Percentiles rank a stretch among this genome's conserved stretches.
These are phyloP conservation scores for Drosophila ogumai DNA, from an alignment of 1,140 invertebrate species.

Conservation along the genomic window DNA sequence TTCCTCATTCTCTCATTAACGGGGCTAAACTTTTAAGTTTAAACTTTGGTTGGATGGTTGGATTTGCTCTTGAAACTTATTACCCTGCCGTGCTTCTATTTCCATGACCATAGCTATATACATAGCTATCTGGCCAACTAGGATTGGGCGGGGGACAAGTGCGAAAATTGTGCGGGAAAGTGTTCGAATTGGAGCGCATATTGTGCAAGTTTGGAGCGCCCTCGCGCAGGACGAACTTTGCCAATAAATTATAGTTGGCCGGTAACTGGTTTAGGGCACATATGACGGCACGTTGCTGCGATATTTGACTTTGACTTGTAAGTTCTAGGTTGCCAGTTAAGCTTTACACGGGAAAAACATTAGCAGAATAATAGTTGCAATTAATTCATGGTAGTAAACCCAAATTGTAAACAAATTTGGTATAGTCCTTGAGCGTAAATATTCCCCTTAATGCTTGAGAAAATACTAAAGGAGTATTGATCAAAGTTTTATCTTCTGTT, in stretches of 20 bases:
- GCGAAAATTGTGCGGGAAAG: conserved; percentile 57
- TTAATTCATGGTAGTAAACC: neutral
- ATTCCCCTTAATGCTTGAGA: no score
- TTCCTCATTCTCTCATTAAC: conserved; percentile 54
- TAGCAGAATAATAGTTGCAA: neutral
- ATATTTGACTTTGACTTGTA: conserved; percentile 24
- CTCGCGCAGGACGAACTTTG: conserved; percentile 54
- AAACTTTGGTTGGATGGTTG: conserved; percentile 40
- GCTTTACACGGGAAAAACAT: conserved; percentile 1
- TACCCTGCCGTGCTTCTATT: conserved; percentile 29
- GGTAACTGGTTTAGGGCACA: conserved; percentile 30
- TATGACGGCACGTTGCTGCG: conserved; percentile 24
- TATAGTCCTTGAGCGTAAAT: neutral
- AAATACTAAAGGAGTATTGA: neutral
- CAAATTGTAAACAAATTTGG: no score
- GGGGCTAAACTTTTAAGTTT: conserved; percentile 42
- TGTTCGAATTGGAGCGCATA: conserved; percentile 55
- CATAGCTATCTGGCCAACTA: conserved; percentile 16
- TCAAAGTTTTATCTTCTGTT: no score
- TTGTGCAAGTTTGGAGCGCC: conserved; percentile 74
- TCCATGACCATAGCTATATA: conserved; percentile 22
- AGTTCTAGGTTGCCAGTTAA: conserved; percentile 15
- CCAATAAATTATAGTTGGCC: conserved; percentile 74
- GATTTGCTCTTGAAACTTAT: conserved; percentile 63
- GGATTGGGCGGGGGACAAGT: conserved; percentile 24